Percentiles rank a stretch among this genome's conserved stretches.
Conservation (phyloP, 2,888 invertebrate genomes). For the Ctenicera cuprea region DNA sequence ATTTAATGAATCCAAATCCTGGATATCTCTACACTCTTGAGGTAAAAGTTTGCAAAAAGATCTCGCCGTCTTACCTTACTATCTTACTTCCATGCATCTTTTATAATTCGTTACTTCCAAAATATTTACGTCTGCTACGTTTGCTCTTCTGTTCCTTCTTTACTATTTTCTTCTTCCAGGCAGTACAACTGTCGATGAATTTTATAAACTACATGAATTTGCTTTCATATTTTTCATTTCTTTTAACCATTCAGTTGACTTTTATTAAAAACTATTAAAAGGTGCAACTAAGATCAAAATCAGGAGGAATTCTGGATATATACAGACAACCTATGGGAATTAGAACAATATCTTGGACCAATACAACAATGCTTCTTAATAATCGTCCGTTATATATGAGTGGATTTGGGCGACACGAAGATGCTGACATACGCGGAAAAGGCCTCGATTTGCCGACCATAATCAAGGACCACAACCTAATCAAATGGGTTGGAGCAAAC, state of each 20-base stretch:
- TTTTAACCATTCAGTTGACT: no score
- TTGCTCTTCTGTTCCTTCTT: no score
- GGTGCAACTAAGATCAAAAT: slow-evolving; percentile 46
- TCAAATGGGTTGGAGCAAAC: slow-evolving; percentile 97
- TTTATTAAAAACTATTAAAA: slow-evolving; percentile 8
- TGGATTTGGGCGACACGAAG: slow-evolving; percentile 97
- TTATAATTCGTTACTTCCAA: no score
- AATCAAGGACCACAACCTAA: slow-evolving; percentile 93
- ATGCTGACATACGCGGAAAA: slow-evolving; percentile 94
- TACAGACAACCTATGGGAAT: slow-evolving; percentile 93
- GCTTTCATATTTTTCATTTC: no score
- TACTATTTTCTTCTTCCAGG: no score
- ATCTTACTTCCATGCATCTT: no score
- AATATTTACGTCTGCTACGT: no score
- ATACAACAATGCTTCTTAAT: slow-evolving; percentile 86
- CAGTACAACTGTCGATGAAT: no score
- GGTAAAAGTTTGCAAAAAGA: slow-evolving; percentile 73
- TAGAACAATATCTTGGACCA: slow-evolving; percentile 86
- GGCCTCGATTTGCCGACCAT: slow-evolving; percentile 92
- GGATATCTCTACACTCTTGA: slow-evolving; percentile 92
- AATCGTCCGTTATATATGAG: slow-evolving; percentile 90
- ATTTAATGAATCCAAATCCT: slow-evolving; percentile 87
- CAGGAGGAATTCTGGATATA: slow-evolving; percentile 78
- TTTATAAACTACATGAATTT: no score
- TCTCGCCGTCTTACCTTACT: no score